phyloP scores from a whole-genome alignment of 1,140 invertebrate species.

The Megalonaias nervosa region DNA sequence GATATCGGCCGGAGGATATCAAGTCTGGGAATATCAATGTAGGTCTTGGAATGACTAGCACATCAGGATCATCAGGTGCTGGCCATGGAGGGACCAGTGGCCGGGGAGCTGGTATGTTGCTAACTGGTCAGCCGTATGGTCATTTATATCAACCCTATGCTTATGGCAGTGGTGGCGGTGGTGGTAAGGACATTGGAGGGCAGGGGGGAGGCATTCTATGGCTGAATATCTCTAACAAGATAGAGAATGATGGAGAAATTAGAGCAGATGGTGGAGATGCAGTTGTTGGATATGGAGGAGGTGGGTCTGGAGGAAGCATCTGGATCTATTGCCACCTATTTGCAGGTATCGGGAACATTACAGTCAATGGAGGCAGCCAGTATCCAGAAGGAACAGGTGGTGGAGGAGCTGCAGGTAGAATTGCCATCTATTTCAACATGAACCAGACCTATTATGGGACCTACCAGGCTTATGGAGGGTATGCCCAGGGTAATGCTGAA shows the following conservation, averaged over 20 bases:
- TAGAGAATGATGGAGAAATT: conserved; percentile 55
- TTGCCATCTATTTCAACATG: conserved; percentile 52
- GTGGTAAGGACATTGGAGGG: conserved; percentile 44
- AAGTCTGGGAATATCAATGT: conserved; percentile 37
- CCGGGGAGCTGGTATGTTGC: conserved; percentile 39
- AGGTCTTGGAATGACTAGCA: conserved; percentile 43
- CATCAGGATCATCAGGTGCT: conserved; percentile 53
- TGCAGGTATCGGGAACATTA: conserved; percentile 55
- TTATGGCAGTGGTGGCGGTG: conserved; percentile 57
- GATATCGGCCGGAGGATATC: conserved; percentile 44
- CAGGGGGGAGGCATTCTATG: conserved; percentile 52
- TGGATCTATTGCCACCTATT: conserved; percentile 48
- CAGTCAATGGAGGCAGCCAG: conserved; percentile 58
- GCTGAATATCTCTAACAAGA: conserved; percentile 43
- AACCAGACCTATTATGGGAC: conserved; percentile 56
- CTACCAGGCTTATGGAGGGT: conserved; percentile 56
- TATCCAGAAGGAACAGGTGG: conserved; percentile 46
- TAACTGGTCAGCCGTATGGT: conserved; percentile 57
- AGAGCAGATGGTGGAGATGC: conserved; percentile 46
- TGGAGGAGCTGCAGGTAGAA: conserved; percentile 54
- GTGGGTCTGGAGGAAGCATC: conserved; percentile 57
- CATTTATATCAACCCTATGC: conserved; percentile 54
- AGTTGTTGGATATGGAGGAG: conserved; percentile 39
- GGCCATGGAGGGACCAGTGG: conserved; percentile 60
- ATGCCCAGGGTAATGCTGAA: conserved; percentile 25